These are phyloP conservation scores for Glyphotaelius pellucidus DNA, from an alignment of 2,888 invertebrate genomes.

Conservation along the genomic window DNA sequence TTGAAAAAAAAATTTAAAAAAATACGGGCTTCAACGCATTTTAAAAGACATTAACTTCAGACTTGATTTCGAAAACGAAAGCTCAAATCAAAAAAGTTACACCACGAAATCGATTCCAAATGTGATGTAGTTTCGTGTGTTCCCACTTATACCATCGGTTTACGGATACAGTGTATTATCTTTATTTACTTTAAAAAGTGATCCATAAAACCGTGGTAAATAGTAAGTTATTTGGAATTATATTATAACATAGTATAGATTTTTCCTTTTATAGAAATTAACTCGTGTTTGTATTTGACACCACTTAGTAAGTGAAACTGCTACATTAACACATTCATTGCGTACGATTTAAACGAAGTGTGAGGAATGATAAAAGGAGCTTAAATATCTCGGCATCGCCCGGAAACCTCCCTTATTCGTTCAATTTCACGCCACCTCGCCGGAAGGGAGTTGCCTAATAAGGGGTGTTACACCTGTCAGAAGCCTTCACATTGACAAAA, in stretches of 20 bases:
- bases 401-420: slow-evolving; percentile 38
- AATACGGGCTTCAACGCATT: no score
- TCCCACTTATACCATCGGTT: no score
- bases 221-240: background rate
- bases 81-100: no score
- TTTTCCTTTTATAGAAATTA: background rate
- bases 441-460: slow-evolving; percentile 30
- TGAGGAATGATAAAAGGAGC: background rate
- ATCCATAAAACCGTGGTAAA: no score
- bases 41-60: no score
- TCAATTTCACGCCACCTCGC: slow-evolving; percentile 48
- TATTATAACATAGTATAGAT: background rate
- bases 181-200: no score
- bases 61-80: no score
- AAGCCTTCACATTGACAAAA: slow-evolving; percentile 30
- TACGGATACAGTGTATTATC: no score
- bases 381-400: slow-evolving; percentile 30
- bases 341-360: background rate
- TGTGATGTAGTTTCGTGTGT: no score
- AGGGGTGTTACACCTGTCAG: slow-evolving; percentile 36
- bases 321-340: background rate
- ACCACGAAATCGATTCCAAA: no score
- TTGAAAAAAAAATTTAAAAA: no score
- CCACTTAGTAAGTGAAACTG: background rate
- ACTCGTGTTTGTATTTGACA: background rate